phyloP scores from a whole-genome alignment of 1,140 invertebrate species.

The Asbolus verrucosus region DNA sequence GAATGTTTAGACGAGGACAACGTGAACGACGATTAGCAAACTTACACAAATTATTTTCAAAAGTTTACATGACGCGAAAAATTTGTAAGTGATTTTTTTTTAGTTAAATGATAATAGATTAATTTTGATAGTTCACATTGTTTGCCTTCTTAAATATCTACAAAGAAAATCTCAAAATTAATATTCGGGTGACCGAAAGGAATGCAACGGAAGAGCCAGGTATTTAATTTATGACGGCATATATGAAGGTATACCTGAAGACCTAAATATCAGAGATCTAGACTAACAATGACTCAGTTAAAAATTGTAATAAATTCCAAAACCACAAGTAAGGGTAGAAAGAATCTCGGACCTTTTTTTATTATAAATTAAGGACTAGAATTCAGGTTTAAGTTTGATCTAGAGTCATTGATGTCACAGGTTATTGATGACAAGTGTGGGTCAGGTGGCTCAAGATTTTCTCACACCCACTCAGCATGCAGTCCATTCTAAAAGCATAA shows the following conservation, averaged over 20 bases:
- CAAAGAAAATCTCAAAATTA: not conserved
- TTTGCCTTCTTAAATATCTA: no score
- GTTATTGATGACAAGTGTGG: conserved; percentile 61
- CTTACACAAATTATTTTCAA: no score
- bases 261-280: conserved; percentile 43
- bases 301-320: conserved; percentile 51
- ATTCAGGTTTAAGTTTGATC: conserved; percentile 51
- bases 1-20: no score
- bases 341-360: conserved; percentile 34
- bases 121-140: no score
- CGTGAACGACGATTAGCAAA: no score
- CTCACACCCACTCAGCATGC: conserved; percentile 54
- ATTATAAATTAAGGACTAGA: conserved; percentile 54
- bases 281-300: conserved; percentile 50
- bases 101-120: not conserved
- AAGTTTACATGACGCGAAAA: no score
- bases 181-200: conserved; percentile 14
- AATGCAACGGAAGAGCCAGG: conserved; percentile 4
- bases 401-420: conserved; percentile 60
- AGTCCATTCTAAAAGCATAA: conserved; percentile 8
- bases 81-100: no score
- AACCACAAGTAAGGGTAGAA: conserved; percentile 39
- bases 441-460: conserved; percentile 54
- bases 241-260: conserved; percentile 33
- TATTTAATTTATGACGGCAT: conserved; percentile 44